Evolutionary conservation across 2,888 invertebrate genomes (phyloP).

Genomic region (Eurytoma californica): DNA sequence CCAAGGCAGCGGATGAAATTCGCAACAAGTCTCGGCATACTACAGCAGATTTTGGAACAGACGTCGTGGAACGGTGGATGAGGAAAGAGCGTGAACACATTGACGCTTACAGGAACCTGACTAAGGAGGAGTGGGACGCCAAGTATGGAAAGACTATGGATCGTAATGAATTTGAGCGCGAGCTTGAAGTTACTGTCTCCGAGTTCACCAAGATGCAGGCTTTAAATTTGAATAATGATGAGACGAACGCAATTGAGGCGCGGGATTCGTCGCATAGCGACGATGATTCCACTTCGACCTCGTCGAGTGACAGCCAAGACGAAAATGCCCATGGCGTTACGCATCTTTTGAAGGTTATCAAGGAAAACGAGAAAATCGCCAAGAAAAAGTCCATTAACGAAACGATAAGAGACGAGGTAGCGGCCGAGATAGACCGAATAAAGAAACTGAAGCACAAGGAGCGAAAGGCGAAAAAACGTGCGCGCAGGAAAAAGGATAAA

Average conservation of each 20-base stretch:
- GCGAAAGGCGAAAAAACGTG: slow-evolving; percentile 60
- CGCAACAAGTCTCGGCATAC: slow-evolving; percentile 3
- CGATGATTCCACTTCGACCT: slow-evolving; percentile 39
- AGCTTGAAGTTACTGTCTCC: slow-evolving; percentile 51
- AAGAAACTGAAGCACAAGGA: slow-evolving; percentile 66
- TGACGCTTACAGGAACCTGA: slow-evolving; percentile 68
- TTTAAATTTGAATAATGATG: slow-evolving; percentile 43
- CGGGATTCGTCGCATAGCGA: slow-evolving; percentile 48
- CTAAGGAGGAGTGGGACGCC: slow-evolving; percentile 73
- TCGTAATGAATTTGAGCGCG: slow-evolving; percentile 52
- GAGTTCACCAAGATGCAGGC: slow-evolving; percentile 49
- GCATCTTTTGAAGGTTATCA: slow-evolving; percentile 69
- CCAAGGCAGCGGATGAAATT: slow-evolving; percentile 47
- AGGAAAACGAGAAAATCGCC: slow-evolving; percentile 69
- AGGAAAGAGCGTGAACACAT: slow-evolving; percentile 65
- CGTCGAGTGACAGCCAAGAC: slow-evolving; percentile 51
- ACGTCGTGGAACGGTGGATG: slow-evolving; percentile 63
- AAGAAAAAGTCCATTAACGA: slow-evolving; percentile 68
- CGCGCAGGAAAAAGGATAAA: slow-evolving; percentile 60
- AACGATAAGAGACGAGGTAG: slow-evolving; percentile 69
- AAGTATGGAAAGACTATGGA: slow-evolving; percentile 62
- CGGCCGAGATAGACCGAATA: slow-evolving; percentile 70
- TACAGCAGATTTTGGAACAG: slow-evolving; percentile 38
- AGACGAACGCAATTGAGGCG: slow-evolving; percentile 36
- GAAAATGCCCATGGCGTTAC: slow-evolving; percentile 62